Base-by-base conservation (phyloP, 2,888 invertebrate species). In the Lasioglossum marginatum region DNA sequence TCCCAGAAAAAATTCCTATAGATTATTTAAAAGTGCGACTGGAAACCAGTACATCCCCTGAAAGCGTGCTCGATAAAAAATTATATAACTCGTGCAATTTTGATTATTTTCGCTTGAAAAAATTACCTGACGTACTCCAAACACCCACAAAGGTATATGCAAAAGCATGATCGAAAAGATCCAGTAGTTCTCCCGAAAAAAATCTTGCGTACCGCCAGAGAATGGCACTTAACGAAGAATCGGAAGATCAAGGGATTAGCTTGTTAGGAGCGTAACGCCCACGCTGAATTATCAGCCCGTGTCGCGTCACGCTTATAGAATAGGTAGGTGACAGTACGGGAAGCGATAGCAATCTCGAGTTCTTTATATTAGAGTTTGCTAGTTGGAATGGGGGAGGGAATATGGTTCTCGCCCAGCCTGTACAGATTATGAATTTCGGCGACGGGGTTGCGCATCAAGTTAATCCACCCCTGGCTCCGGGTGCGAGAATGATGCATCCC, bases 401-500 rank as follows among this genome's bases (percentile, higher is more conserved):
- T 81, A 88, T 75, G 85, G 60, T 79, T 70, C 83, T 86, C 81
- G 78, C 77, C 76, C 76, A 73, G 83, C 34, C 85, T 79, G 88
- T 79, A 78, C 83, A 80, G 87, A 89, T 90, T 91, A 90, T 90
- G 90, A 90, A 90, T 91, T 90, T 88, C 77, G 82, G 91, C 86
- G 85, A 89, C 91, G 88, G 85, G 89, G 83, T 85, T 86, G 85
- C 91, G 86, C 91, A 89, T 89, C 89, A 82, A 89, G 89, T 90
- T 90, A 91, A 90, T 89, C 88, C 91, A 86, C 81, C 88, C 85
- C 88, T 91, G 77, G 75, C 34, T 82, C 79, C 37, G 84, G 86
- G 89, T 84, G 90, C 87, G 90, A 88, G 90, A 85, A 91, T 90
- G 92, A 92, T 88, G 91, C 92, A 89, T 90, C 89, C 90, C 86